Base-by-base conservation (phyloP, 2,113 vertebrate species). In the Amblyopsis rosae region DNA sequence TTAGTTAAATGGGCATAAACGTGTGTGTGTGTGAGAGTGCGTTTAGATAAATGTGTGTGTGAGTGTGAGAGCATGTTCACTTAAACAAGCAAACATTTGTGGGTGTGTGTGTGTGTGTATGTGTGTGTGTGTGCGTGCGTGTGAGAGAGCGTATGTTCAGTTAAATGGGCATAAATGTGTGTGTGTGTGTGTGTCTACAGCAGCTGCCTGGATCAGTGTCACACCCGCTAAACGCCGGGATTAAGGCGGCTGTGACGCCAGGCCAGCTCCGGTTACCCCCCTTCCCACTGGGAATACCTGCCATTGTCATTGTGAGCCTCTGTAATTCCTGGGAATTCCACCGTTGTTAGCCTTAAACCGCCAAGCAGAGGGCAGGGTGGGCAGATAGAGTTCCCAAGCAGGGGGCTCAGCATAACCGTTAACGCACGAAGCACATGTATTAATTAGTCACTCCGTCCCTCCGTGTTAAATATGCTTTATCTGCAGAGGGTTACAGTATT, bases 151-250 rank as follows among this genome's bases (percentile, higher is more conserved):
- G 66, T 72, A 32, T 70, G 55, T 62, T 26, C 26, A 26, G 26
- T 3, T 26, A 26, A 26, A 51, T 62, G 1, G 55, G 19, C 49
- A 9, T 67, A 10, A 59, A 55, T 62, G 56, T 68, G 67, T 71
- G 77, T 76, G 54, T 33, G 26, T 65, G 82, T 79, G 82, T 86
- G 81, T 87, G 88, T 87, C 89, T 90, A 80, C 64, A 69, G 72
- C 76, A 85, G 90, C 87, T 84, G 88, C 82, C 80, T 71, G 51
- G 79, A 89, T 92, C 88, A 87, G 89, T 89, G 86, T 87, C 83
- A 67, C 63, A 77, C 86, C 90, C 73, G 75, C 93, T 92, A 92
- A 92, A 89, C 66, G 85, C 75, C 65, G 85, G 70, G 75, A 75
- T 86, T 85, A 88, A 87, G 87, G 83, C 84, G 46, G 9, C 60